Evolutionary conservation across 2,113 vertebrate species (phyloP), one percentile per base, ranked within the genome.

Genomic region (Cyrtonyx montezumae): DNA sequence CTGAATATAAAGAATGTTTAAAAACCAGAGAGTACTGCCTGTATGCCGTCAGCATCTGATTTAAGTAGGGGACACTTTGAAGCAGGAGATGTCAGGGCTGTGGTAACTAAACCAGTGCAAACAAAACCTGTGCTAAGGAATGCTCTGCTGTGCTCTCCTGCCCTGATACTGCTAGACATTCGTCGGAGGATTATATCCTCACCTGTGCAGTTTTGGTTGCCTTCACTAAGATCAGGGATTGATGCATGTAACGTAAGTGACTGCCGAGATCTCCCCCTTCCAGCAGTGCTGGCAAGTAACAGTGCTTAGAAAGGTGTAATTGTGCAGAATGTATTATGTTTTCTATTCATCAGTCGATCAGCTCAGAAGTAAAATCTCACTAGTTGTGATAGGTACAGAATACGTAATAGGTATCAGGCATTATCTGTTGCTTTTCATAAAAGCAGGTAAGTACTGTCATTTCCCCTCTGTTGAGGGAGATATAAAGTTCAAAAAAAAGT

Each of bases 391-490:
- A 78, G 84, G 53, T 79, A 42, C 68, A 25, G 87, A 91, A 88
- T 92, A 71, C 69, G n/a, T 83, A 91, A 80, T 18, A 28, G 90
- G 56, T 59, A 80, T 85, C 90, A 62, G 83, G 66, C 69, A 86
- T 94, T 79, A 88, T 92, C 84, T 87, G 73, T 65, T 94, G 68
- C 71, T 79, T 91, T 89, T 90, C 69, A 58, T 48, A 85, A 78
- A 93, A 86, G 70, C 40, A 88, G 65, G 37, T 48, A 77, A 92
- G 76, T 88, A 69, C 82, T 89, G 69, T 83, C 71, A 90, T 94
- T 95, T 92, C 91, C 83, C 43, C 79, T 94, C 73, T 84, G 79
- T 74, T 91, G 87, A 90, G 87, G 85, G 87, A 87, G 94, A 94
- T 90, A 90, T 86, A 94, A 92, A 94, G 69, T 66, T 85, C 40